Conservation (phyloP, 2,888 invertebrate species). For the Beris morrisii region DNA sequence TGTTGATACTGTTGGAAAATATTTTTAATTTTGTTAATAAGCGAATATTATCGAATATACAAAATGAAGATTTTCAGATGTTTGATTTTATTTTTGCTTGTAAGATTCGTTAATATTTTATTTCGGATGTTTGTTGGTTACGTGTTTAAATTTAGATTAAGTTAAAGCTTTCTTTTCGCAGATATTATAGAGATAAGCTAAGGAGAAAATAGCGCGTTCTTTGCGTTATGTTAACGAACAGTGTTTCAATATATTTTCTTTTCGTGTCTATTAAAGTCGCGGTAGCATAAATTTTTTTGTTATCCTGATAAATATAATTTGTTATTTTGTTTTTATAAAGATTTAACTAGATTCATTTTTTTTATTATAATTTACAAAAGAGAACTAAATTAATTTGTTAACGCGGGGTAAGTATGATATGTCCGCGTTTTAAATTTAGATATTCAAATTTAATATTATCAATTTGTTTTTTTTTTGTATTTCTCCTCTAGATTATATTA, state of each 20-base stretch:
- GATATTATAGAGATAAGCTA: constrained; percentile 30
- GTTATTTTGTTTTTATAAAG: constrained; percentile 18
- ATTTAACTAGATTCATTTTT: constrained; percentile 30
- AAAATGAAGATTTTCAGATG: constrained; percentile 3
- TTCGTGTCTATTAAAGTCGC: constrained; percentile 15
- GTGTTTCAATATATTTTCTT: constrained; percentile 14
- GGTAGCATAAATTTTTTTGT: constrained; percentile 19
- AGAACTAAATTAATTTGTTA: constrained; percentile 26
- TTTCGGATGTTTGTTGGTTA: too few relatives aligned
- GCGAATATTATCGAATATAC: too few relatives aligned
- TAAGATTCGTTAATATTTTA: neutral
- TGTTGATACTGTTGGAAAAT: neutral
- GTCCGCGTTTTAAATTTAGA: constrained; percentile 31
- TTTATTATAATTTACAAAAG: constrained; percentile 21
- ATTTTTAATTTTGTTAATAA: too few relatives aligned
- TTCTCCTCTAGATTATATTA: too few relatives aligned
- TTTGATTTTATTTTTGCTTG: constrained; percentile 2
- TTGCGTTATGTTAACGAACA: constrained; percentile 18
- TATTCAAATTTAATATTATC: constrained; percentile 17
- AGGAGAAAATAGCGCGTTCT: constrained; percentile 18
- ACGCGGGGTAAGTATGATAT: constrained; percentile 37
- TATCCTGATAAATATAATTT: constrained; percentile 20
- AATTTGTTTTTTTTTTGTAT: constrained; percentile 9
- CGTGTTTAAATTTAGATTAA: constrained; percentile 23
- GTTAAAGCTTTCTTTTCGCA: constrained; percentile 31